Conservation (phyloP, 2,888 invertebrate species). For the Tachina fera region DNA sequence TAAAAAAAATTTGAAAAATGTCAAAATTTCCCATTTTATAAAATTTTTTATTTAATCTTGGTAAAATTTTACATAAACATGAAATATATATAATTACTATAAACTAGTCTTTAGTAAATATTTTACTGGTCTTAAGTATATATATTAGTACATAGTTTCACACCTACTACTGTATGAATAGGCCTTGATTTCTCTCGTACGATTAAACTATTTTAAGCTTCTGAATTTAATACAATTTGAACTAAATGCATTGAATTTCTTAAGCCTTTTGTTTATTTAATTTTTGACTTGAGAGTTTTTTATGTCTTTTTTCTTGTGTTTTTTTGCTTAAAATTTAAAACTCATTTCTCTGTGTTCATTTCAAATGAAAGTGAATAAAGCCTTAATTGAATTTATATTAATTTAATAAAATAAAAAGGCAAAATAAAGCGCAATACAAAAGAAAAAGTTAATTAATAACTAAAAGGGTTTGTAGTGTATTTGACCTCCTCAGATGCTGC, state of each 20-base stretch:
- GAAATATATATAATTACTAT: too few species aligned
- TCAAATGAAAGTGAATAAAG: not conserved
- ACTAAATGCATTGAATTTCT: not conserved
- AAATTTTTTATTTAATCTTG: too few species aligned
- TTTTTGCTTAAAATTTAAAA: not conserved
- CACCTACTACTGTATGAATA: too few species aligned
- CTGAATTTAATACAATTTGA: constrained; percentile 21
- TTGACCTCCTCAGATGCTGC: constrained; percentile 18
- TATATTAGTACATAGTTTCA: too few species aligned
- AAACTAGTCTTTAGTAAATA: too few species aligned
- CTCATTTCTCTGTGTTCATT: not conserved
- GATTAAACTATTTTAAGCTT: not conserved
- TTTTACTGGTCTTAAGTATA: too few species aligned
- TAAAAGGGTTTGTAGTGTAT: not conserved
- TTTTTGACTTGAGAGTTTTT: not conserved
- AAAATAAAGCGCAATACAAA: too few species aligned
- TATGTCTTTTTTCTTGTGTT: constrained; percentile 2
- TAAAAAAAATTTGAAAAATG: too few species aligned
- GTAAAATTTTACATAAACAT: too few species aligned
- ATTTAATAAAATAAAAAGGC: not conserved
- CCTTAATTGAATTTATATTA: not conserved
- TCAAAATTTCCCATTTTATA: too few species aligned
- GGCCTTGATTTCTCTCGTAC: not conserved
- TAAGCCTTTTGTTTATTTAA: constrained; percentile 1
- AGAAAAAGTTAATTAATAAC: constrained; percentile 9